Conservation (phyloP, 1,140 invertebrate species). For the Philotrypesis tridentata region DNA sequence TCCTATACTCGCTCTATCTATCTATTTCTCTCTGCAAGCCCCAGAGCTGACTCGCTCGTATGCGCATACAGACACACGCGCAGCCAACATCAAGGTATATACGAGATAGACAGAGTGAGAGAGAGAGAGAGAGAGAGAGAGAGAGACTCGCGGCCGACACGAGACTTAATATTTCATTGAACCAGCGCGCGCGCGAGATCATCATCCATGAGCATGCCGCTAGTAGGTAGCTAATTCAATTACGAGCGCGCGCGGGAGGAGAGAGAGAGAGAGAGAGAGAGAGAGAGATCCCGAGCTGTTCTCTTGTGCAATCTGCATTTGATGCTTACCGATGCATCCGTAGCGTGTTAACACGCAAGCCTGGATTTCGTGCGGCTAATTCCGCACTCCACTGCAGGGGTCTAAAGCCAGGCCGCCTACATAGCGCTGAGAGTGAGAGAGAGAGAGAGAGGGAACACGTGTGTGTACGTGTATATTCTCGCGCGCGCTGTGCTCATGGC, state of each 20-base stretch:
- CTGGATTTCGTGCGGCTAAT: constrained; percentile 56
- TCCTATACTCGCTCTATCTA: no score
- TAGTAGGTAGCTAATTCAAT: constrained; percentile 28
- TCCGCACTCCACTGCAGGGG: not conserved
- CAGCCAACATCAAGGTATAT: no score
- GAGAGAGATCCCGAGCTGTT: constrained; percentile 26
- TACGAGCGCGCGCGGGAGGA: not conserved
- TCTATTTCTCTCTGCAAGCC: not conserved
- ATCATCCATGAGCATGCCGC: not conserved
- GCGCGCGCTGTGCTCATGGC: not conserved
- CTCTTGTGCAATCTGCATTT: constrained; percentile 59
- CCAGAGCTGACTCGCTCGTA: no score
- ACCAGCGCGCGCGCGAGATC: constrained; percentile 15
- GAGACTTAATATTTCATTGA: constrained; percentile 33
- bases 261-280: not conserved
- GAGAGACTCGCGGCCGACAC: not conserved
- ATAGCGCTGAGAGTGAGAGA: no score
- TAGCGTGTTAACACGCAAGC: constrained; percentile 53
- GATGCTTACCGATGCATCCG: constrained; percentile 57
- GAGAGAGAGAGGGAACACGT: no score
- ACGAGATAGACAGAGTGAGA: not conserved
- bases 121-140: not conserved
- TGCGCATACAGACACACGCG: not conserved
- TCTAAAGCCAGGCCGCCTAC: no score
- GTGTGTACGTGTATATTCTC: not conserved